Base-by-base conservation (phyloP, 2,888 invertebrate genomes). In the Ceramica pisi region DNA sequence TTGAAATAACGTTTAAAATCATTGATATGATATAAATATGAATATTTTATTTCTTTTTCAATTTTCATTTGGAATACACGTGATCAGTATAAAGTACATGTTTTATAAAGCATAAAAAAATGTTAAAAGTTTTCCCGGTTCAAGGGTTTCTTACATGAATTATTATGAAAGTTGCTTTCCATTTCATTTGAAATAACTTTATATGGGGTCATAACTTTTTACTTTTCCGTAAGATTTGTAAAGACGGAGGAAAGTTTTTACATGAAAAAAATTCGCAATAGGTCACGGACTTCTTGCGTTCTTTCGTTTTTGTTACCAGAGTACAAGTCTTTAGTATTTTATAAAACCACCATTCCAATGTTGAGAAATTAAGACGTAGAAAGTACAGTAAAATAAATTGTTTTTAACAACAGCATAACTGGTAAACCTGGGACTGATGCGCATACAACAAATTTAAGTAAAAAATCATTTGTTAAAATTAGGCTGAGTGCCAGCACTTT, bases 141-240 rank as follows among this genome's bases (percentile, higher is more conserved):
- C 23, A 31, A 19, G n/a, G 67, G 44, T 62, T 76, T 62, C 26
- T 7, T 57, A 41, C 6, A 57, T 46, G 9, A 57, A 76, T 76
- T 31, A 69, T 57, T 63, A 41, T 26, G 23, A 21, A 55, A 78
- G 53, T 70, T 59, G 12, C n/a, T 41, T 59, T 21, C 48, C 4
- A 16, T 26, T 64, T 46, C 16, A 46, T 19, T 55, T 60, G 53
- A 78, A 70, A 55, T 63, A 50, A 64, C 78, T 75, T 78, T 60
- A 12, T 60, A 71, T 55, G 63, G 62, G 26, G 41, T 57, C 48
- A 61, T 61, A 59, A 57, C 46, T 51, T 67, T 55, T 50, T 41
- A 26, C 44, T 44, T 75, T 62, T 62, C 50, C 51, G 31, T 38
- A 5, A 69, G 1, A 41, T 23, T 57, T 62, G 8, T 35, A 31